Conservation (phyloP, 2,888 invertebrate species). For the Lochmaea crataegi region DNA sequence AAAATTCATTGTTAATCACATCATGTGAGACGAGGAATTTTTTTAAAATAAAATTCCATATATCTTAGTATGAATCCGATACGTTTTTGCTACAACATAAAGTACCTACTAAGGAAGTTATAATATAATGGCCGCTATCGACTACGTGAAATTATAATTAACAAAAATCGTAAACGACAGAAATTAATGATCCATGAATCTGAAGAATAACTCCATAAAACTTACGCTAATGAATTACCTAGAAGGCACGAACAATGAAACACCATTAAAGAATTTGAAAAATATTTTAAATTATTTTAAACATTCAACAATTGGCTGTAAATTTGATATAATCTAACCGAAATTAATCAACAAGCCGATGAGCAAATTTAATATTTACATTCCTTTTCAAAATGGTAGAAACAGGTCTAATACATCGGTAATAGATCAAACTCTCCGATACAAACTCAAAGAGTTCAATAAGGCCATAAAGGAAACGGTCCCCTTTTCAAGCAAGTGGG, state of each 20-base stretch:
- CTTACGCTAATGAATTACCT: neutral
- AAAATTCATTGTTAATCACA: too few species aligned
- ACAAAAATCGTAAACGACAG: neutral
- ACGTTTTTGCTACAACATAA: too few species aligned
- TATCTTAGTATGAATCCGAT: too few species aligned
- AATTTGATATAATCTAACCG: conserved; percentile 24
- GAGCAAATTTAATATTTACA: conserved; percentile 30
- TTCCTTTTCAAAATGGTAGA: conserved; percentile 28
- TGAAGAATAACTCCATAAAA: neutral
- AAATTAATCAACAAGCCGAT: conserved; percentile 26
- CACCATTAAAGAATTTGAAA: neutral
- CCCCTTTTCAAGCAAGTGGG: conserved; percentile 41
- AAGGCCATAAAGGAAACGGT: conserved; percentile 38
- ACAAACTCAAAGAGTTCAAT: conserved; percentile 45
- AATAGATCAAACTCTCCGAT: conserved; percentile 45
- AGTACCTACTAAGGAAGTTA: neutral
- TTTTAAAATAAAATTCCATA: too few species aligned
- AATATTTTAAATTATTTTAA: neutral
- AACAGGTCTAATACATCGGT: conserved; percentile 33
- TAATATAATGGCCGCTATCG: neutral
- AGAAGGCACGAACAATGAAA: neutral
- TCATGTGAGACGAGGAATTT: too few species aligned
- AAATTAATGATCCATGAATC: neutral
- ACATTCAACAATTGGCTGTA: conserved; percentile 12
- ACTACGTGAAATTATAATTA: neutral